A percentile compares a stretch with the other conserved stretches of the same genome.
These are phyloP conservation scores for Zaprionus bogoriensis DNA, from an alignment of 2,888 invertebrate genomes.

Conservation along the genomic window DNA sequence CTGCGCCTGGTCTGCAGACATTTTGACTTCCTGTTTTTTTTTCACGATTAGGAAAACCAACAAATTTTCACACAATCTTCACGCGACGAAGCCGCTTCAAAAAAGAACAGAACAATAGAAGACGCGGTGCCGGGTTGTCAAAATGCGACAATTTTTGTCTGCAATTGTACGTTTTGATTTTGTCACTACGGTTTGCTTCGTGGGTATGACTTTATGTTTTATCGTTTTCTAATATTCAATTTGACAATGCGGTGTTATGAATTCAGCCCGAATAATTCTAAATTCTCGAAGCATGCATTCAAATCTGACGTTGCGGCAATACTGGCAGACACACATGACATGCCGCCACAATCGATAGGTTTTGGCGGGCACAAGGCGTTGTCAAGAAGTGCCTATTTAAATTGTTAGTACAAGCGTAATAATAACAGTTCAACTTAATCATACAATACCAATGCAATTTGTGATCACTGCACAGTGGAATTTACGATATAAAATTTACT, in stretches of 20 bases:
- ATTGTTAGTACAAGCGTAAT: background rate
- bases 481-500: too few relatives aligned
- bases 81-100: constrained; percentile 76
- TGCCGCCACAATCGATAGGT: background rate
- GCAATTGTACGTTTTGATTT: background rate
- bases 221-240: background rate
- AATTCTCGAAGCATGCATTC: background rate
- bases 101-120: constrained; percentile 68
- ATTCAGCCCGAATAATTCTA: background rate
- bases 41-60: constrained; percentile 34
- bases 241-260: background rate
- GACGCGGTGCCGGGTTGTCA: constrained; percentile 59
- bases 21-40: constrained; percentile 54
- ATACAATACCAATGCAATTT: too few relatives aligned
- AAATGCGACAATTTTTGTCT: constrained; percentile 12
- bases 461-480: too few relatives aligned
- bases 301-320: background rate
- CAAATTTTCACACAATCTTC: constrained; percentile 63
- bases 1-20: constrained; percentile 89
- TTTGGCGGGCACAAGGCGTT: background rate
- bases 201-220: background rate
- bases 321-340: background rate
- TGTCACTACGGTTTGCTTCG: background rate
- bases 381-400: background rate
- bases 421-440: too few relatives aligned